Evolutionary conservation across 2,797 vertebrate species (phyloP), one percentile per base, ranked within the genome.

Genomic region (Pseudochromis fuscus): DNA sequence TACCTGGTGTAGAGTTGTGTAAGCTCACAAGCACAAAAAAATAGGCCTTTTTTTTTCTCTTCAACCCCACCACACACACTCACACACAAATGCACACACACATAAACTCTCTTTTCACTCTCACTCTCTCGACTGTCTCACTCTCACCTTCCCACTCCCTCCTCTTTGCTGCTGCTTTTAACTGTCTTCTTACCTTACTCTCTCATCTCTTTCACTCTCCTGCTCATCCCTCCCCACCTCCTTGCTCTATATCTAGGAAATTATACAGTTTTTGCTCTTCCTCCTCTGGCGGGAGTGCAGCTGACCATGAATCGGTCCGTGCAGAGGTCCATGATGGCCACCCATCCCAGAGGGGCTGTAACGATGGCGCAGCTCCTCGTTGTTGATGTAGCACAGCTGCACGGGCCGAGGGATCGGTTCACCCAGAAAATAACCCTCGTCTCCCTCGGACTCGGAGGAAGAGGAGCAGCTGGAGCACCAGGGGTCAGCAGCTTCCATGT

Each of bases 221-320:
- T 83, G 67, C 67, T 75, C 75, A 30, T 75, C 73, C 63, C 79
- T 83, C 53, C 46, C 77, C 45, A 75, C 68, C 66, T 65, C 67
- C 63, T 77, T 69, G 80, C 80, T 89, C 77, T 67, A 76, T 11
- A 81, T 89, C 95, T 97, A 99, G 28, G 97, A 98, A 90, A 99
- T 96, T 64, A 95, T 96, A 77, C 98, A 99, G 94, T 99, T 99
- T 95, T 99, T 99, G 95, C 97, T 98, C 95, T 99, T 99, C 79
- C 97, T 96, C 83, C 97, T 94, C 88, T 98, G 97, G 84, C 97
- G 94, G 88, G 93, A 94, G 87, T 97, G 97, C 88, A 98, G 83
- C 91, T 97, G 97, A 87, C 95, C 95, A 79, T 93, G 92, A 84
- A 89, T 82, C 1, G 90, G 89, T 75, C 91, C 90, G 1, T 92